A percentile compares a stretch with the other conserved stretches of the same genome.
Evolutionary conservation across 1,140 invertebrate species (phyloP).

Genomic region (Eueides isabella): DNA sequence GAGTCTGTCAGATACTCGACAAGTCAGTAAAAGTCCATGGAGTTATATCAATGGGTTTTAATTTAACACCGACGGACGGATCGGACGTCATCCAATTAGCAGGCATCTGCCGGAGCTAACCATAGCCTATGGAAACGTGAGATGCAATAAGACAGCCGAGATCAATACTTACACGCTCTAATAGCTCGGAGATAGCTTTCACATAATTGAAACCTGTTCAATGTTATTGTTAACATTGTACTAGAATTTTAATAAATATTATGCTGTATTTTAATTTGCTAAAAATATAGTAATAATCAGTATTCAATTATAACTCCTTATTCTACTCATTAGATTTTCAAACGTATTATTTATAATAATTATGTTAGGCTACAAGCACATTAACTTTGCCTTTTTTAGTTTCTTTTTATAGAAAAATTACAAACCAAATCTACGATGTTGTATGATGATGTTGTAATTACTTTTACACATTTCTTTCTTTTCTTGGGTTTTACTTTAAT

Average conservation of each 20-base stretch:
- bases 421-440: too few relatives aligned
- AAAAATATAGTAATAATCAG: too few relatives aligned
- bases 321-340: too few relatives aligned
- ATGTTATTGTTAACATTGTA: neutral
- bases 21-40: neutral
- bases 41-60: slow-evolving; percentile 49
- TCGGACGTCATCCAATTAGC: slow-evolving; percentile 52
- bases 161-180: slow-evolving; percentile 27
- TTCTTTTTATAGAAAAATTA: too few relatives aligned
- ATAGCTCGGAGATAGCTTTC: neutral
- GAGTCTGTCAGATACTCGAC: neutral
- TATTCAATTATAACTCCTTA: too few relatives aligned
- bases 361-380: too few relatives aligned
- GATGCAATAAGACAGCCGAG: slow-evolving; percentile 15
- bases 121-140: slow-evolving; percentile 28
- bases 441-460: too few relatives aligned
- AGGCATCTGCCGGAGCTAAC: slow-evolving; percentile 1
- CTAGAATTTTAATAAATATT: neutral
- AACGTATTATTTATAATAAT: too few relatives aligned
- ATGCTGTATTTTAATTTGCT: neutral
- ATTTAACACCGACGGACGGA: slow-evolving; percentile 42
- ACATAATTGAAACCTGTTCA: neutral
- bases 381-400: too few relatives aligned
- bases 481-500: too few relatives aligned
- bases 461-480: too few relatives aligned